These are phyloP conservation scores for Montipora capricornis DNA, from an alignment of 64 coral and sea anemone species.

Conservation along the genomic window DNA sequence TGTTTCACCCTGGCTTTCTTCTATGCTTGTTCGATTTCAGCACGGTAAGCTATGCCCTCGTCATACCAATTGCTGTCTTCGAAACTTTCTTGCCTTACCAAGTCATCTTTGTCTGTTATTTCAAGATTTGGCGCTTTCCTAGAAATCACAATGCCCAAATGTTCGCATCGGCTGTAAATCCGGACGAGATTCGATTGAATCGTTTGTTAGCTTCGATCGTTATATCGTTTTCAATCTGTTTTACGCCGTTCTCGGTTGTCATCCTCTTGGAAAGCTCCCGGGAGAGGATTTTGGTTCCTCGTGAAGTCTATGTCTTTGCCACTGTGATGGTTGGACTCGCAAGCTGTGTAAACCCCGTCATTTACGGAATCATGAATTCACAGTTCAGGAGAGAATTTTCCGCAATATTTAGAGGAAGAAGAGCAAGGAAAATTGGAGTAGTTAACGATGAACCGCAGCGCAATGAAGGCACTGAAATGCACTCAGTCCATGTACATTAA, in stretches of 20 bases:
- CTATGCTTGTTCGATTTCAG: constrained; percentile 43
- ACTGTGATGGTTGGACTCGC: not conserved
- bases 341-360: constrained; percentile 49
- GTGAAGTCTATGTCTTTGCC: constrained; percentile 36
- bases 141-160: constrained; percentile 5
- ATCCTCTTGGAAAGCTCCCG: not conserved
- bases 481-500: too few relatives aligned
- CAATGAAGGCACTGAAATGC: not conserved
- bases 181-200: constrained; percentile 2
- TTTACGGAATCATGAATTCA: constrained; percentile 62
- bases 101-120: constrained; percentile 37
- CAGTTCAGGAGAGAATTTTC: constrained; percentile 53
- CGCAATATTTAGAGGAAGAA: constrained; percentile 11
- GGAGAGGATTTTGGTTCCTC: constrained; percentile 10
- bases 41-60: not conserved
- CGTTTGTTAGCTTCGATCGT: constrained; percentile 19
- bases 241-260: constrained; percentile 5
- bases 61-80: constrained; percentile 4
- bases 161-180: not conserved
- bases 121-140: constrained; percentile 22
- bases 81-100: constrained; percentile 18
- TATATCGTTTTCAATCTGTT: constrained; percentile 3
- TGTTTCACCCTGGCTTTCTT: constrained; percentile 14
- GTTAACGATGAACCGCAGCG: not conserved
- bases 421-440: not conserved